Percentiles rank a stretch among this genome's conserved stretches.
These are phyloP conservation scores for Trachelus iudaicus DNA, from an alignment of 2,888 invertebrate species.

Conservation along the genomic window DNA sequence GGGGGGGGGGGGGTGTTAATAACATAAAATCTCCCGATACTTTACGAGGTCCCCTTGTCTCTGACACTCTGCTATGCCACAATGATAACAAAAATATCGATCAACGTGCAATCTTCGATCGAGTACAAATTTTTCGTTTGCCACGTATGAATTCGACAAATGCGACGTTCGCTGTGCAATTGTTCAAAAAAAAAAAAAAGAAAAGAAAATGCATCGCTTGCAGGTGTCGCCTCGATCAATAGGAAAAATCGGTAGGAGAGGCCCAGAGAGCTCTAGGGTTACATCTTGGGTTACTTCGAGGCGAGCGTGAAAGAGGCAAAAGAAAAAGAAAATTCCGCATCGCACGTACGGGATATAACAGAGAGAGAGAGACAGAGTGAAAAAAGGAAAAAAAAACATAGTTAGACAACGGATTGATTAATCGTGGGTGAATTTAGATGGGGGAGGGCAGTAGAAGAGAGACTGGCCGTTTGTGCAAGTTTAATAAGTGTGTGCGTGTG, in stretches of 20 bases:
- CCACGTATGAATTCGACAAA: neutral
- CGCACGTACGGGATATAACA: neutral
- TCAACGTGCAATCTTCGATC: slow-evolving; percentile 4
- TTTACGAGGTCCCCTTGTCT: too few species aligned
- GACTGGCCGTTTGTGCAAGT: neutral
- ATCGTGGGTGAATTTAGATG: neutral
- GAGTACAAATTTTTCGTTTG: neutral
- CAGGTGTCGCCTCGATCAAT: neutral
- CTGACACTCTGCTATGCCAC: neutral
- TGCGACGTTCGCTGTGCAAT: neutral
- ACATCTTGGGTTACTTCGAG: neutral
- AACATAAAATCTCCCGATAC: too few species aligned
- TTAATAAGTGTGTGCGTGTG: neutral
- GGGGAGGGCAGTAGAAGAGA: neutral
- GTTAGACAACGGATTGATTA: neutral
- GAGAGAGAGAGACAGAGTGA: neutral
- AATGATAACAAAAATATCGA: neutral
- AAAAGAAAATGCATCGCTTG: neutral
- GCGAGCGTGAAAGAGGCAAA: neutral
- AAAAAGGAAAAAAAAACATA: neutral
- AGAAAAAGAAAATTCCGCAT: neutral
- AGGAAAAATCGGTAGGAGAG: neutral
- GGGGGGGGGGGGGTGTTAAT: neutral
- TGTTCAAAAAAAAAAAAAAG: neutral
- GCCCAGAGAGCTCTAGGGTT: neutral